A percentile compares a stretch with the other conserved stretches of the same genome.
phyloP scores from a whole-genome alignment of 2,113 vertebrate species.

The Ardeotis arabs region DNA sequence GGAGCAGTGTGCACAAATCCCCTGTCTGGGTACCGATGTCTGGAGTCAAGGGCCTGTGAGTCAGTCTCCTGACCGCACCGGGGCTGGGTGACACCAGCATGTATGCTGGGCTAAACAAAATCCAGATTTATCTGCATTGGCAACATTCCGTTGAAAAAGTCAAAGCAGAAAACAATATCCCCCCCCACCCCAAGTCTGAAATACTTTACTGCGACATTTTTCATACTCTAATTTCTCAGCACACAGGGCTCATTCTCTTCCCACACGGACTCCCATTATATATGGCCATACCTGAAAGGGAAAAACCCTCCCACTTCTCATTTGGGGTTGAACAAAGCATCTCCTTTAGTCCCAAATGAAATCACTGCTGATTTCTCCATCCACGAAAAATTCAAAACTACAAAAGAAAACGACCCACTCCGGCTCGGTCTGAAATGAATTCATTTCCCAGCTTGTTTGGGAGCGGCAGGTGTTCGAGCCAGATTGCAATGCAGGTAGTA shows the following conservation, averaged over 20 bases:
- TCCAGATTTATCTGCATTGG: neutral
- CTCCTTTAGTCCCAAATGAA: slow-evolving; percentile 27
- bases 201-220: neutral
- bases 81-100: neutral
- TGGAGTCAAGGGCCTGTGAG: neutral
- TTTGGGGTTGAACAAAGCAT: neutral
- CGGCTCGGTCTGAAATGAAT: slow-evolving; percentile 31
- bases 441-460: slow-evolving; percentile 20
- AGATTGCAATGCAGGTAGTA: slow-evolving; percentile 42
- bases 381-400: slow-evolving; percentile 17
- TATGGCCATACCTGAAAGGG: neutral
- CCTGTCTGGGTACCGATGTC: neutral
- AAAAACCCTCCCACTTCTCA: neutral
- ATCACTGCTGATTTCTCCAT: slow-evolving; percentile 43
- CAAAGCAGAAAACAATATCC: neutral
- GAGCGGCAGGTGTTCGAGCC: neutral
- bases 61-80: neutral
- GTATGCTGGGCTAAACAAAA: neutral
- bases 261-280: neutral
- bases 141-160: neutral
- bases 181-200: neutral
- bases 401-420: slow-evolving; percentile 26
- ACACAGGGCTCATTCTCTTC: neutral
- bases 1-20: neutral
- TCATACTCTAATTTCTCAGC: neutral